Percentiles rank a stretch among this genome's conserved stretches.
Evolutionary conservation across 2,888 invertebrate genomes (phyloP).

Genomic region (Phrixothrix hirtus): DNA sequence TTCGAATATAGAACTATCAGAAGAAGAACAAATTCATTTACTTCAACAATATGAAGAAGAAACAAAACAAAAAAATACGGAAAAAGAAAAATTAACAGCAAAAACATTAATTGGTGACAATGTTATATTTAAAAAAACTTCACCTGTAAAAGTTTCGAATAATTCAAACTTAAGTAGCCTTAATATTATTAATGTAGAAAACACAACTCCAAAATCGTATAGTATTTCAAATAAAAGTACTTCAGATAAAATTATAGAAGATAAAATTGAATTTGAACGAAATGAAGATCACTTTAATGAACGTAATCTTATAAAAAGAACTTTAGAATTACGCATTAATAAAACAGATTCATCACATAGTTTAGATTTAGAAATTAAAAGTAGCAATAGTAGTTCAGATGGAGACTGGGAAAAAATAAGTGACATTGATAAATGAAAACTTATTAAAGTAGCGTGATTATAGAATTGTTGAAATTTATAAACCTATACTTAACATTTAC

Average conservation of each 20-base stretch:
- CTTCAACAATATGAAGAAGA: constrained; percentile 72
- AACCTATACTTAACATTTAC: too few relatives aligned
- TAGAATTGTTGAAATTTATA: too few relatives aligned
- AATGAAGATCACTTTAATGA: constrained; percentile 26
- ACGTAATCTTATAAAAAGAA: constrained; percentile 25
- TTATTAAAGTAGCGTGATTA: not conserved
- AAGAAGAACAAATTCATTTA: constrained; percentile 70
- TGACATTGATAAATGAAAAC: constrained; percentile 45
- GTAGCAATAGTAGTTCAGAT: constrained; percentile 52
- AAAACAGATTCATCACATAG: constrained; percentile 45
- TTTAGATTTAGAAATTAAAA: constrained; percentile 46
- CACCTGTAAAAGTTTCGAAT: constrained; percentile 19
- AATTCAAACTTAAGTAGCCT: constrained; percentile 13
- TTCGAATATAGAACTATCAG: constrained; percentile 67
- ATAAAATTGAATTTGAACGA: constrained; percentile 21
- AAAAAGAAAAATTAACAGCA: constrained; percentile 35
- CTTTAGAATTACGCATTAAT: constrained; percentile 30
- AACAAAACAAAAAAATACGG: constrained; percentile 45
- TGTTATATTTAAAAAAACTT: constrained; percentile 33
- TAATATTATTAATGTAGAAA: constrained; percentile 1
- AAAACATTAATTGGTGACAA: constrained; percentile 46
- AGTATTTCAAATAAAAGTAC: constrained; percentile 1
- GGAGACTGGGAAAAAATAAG: constrained; percentile 57
- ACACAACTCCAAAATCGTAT: not conserved
- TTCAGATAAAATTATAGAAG: constrained; percentile 1